A percentile compares a stretch with the other conserved stretches of the same genome.
Conservation (phyloP, 2,113 vertebrate genomes). For the Oxyruncus cristatus region DNA sequence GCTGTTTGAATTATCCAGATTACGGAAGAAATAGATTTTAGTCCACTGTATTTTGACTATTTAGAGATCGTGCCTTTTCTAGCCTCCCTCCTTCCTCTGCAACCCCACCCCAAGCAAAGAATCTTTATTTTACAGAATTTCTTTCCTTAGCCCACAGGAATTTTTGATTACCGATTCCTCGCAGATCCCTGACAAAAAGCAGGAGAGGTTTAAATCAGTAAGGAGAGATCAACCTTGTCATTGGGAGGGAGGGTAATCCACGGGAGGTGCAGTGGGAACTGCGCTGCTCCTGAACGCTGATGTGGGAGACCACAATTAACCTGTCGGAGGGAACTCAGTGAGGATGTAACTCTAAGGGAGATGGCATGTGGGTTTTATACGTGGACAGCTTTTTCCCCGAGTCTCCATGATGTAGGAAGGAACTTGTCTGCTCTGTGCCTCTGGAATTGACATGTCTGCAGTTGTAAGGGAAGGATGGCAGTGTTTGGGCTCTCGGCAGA, state of each 20-base stretch:
- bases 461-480: background rate
- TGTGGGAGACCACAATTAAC: background rate
- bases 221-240: background rate
- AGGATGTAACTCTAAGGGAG: background rate
- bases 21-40: background rate
- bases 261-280: background rate
- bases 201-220: background rate
- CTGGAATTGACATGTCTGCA: background rate
- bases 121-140: background rate
- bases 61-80: background rate
- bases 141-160: background rate
- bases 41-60: background rate
- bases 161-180: no score
- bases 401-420: background rate
- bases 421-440: background rate
- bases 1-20: background rate
- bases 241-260: background rate
- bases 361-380: background rate
- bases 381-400: background rate
- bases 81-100: background rate
- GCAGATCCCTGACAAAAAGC: background rate
- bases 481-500: background rate
- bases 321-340: background rate
- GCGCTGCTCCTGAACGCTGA: background rate
- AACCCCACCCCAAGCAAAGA: rapidly evolving